These are phyloP conservation scores for Cecidostiba fungosa DNA, from an alignment of 2,888 invertebrate genomes.

Conservation along the genomic window DNA sequence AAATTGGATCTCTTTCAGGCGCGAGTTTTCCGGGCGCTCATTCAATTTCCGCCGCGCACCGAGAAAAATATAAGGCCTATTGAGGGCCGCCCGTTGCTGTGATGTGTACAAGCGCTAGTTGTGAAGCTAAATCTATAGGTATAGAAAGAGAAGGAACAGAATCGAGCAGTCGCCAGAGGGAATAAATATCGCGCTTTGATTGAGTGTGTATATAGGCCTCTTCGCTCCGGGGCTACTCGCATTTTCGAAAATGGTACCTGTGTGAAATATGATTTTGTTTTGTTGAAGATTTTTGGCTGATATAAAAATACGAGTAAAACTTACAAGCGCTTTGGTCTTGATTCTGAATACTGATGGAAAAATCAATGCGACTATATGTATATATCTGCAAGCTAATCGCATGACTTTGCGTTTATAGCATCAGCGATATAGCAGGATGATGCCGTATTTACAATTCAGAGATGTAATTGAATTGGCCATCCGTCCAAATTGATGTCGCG, in stretches of 20 bases:
- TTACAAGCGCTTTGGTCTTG: too few relatives aligned
- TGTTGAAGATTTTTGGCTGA: not conserved
- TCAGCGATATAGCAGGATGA: too few relatives aligned
- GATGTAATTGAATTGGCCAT: not conserved
- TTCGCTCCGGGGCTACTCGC: not conserved
- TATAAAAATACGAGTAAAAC: not conserved
- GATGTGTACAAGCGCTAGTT: not conserved
- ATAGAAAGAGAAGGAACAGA: not conserved
- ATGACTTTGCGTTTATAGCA: too few relatives aligned
- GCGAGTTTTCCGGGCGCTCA: constrained; percentile 45
- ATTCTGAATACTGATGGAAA: too few relatives aligned
- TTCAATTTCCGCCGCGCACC: constrained; percentile 52
- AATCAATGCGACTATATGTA: too few relatives aligned
- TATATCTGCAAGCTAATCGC: too few relatives aligned
- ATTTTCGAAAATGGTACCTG: not conserved
- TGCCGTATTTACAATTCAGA: not conserved
- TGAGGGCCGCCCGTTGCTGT: not conserved
- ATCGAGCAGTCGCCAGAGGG: constrained; percentile 20
- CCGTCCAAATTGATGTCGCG: not conserved
- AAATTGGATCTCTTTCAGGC: constrained; percentile 62
- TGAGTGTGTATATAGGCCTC: not conserved
- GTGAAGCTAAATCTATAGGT: too few relatives aligned
- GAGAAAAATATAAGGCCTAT: constrained; percentile 45
- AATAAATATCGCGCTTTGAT: constrained; percentile 33
- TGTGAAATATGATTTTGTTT: not conserved